Percentiles rank a stretch among this genome's conserved stretches.
These are phyloP conservation scores for Cetoscarus ocellatus DNA, from an alignment of 2,797 vertebrate genomes.

Conservation along the genomic window DNA sequence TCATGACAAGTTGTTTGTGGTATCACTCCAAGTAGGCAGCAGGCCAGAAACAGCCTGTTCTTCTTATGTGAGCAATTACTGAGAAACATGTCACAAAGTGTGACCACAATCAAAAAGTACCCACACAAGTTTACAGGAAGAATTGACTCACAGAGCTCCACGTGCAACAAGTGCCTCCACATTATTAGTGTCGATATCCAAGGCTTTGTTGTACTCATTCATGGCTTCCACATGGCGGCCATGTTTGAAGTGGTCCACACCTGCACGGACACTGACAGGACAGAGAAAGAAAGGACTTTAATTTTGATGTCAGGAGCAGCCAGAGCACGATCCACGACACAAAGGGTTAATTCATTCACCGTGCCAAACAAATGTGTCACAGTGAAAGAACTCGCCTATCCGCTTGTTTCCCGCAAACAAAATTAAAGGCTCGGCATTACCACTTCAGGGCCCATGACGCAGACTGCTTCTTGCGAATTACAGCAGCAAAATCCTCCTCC, in stretches of 20 bases:
- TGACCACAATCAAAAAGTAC: too few relatives aligned
- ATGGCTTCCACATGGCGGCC: constrained; percentile 95
- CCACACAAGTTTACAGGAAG: too few relatives aligned
- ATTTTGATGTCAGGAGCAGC: neutral
- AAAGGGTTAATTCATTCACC: neutral
- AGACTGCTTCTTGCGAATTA: constrained; percentile 94
- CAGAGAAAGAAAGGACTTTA: neutral
- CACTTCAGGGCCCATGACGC: constrained; percentile 97
- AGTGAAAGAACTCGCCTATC: neutral
- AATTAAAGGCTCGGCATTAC: constrained; percentile 72
- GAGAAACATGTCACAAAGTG: too few relatives aligned
- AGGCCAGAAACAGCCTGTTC: neutral
- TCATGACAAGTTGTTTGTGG: neutral
- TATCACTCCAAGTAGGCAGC: neutral
- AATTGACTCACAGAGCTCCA: constrained; percentile 92
- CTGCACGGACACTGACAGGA: constrained; percentile 90
- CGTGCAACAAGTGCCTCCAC: constrained; percentile 97
- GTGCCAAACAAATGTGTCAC: neutral
- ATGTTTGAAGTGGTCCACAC: constrained; percentile 96
- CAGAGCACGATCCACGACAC: neutral
- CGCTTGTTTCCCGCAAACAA: neutral
- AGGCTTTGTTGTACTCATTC: constrained; percentile 98
- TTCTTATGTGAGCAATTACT: too few relatives aligned
- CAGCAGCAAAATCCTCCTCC: constrained; percentile 93
- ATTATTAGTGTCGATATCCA: constrained; percentile 95